Conservation (phyloP, 1,140 invertebrate genomes). For the Ladona fulva region DNA sequence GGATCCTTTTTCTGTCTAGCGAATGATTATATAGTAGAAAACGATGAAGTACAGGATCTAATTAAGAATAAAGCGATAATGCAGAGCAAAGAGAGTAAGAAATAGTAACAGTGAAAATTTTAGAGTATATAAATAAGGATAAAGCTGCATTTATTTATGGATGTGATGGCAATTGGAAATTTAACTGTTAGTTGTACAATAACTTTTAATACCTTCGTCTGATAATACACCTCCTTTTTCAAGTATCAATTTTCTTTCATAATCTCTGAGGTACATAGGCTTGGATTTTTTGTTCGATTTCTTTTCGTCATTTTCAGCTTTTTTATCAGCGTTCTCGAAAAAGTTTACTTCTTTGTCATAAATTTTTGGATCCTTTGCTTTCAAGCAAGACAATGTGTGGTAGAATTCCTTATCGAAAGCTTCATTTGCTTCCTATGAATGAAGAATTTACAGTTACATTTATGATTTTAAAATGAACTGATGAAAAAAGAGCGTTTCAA, state of each 20-base stretch:
- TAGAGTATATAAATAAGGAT: too few relatives aligned
- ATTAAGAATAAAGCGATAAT: too few relatives aligned
- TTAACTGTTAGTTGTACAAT: too few relatives aligned
- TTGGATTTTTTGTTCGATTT: slow-evolving; percentile 42
- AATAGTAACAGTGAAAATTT: too few relatives aligned
- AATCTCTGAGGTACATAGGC: slow-evolving; percentile 64
- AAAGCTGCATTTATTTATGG: too few relatives aligned
- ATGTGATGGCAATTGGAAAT: too few relatives aligned
- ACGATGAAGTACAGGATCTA: too few relatives aligned
- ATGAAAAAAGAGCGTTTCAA: slow-evolving; percentile 11
- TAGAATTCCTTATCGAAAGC: slow-evolving; percentile 78
- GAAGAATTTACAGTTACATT: slow-evolving; percentile 25
- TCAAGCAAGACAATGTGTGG: slow-evolving; percentile 72
- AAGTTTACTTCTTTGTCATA: slow-evolving; percentile 70
- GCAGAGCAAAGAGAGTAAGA: too few relatives aligned
- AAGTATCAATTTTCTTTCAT: slow-evolving; percentile 65
- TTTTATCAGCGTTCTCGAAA: slow-evolving; percentile 46
- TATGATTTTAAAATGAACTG: slow-evolving; percentile 14
- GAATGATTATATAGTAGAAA: too few relatives aligned
- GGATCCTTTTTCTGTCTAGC: too few relatives aligned
- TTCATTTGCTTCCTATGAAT: slow-evolving; percentile 37
- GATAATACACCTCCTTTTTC: slow-evolving; percentile 49
- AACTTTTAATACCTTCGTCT: background rate
- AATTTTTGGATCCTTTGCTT: slow-evolving; percentile 79
- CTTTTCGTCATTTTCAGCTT: slow-evolving; percentile 30